Conservation (phyloP, 2,113 vertebrate genomes). For the Callocephalon fimbriatum region DNA sequence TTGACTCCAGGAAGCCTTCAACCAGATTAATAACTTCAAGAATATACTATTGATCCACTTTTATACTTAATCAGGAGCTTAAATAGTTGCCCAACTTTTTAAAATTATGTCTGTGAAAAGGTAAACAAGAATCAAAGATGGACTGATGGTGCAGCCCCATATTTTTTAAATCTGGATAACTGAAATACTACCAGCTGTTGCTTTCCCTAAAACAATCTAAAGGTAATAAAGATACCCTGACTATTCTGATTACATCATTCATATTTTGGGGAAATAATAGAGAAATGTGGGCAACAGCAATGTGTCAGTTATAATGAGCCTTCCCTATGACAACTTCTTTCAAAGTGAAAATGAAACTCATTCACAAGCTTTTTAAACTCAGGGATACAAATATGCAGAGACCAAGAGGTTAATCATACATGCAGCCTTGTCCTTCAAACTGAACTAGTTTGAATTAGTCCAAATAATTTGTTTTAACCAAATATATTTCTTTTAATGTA, state of each 20-base stretch:
- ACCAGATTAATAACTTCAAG: background rate
- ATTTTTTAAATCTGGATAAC: background rate
- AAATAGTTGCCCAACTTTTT: background rate
- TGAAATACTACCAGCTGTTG: background rate
- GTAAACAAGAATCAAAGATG: background rate
- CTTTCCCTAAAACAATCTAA: constrained; percentile 9
- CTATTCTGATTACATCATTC: background rate
- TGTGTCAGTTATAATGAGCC: background rate
- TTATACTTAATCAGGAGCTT: background rate
- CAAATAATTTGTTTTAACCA: background rate
- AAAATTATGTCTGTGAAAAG: background rate
- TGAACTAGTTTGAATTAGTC: background rate
- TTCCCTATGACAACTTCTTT: background rate
- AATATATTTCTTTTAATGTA: background rate
- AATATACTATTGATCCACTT: background rate
- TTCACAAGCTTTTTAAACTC: constrained; percentile 8
- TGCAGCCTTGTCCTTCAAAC: background rate
- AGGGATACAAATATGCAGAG: background rate
- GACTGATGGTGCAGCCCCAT: background rate
- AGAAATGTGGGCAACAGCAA: background rate
- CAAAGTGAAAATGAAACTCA: constrained; percentile 26
- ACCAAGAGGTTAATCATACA: background rate
- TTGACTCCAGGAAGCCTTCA: background rate
- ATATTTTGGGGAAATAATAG: background rate
- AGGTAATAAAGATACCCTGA: background rate